Evolutionary conservation across 2,113 vertebrate species (phyloP).

Genomic region (Nycticorax nycticorax): DNA sequence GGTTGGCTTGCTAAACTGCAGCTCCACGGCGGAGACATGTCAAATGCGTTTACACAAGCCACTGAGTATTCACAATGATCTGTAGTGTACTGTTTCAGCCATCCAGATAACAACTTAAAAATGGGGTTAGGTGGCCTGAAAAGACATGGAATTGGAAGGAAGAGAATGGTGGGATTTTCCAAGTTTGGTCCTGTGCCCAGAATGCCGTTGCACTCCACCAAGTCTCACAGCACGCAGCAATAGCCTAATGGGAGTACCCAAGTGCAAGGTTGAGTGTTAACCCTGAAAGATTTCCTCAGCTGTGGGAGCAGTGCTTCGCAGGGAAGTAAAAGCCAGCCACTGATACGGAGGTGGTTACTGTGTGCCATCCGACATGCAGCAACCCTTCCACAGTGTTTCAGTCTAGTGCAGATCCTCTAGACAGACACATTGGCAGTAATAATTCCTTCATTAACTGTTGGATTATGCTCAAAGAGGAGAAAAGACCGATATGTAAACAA

Average conservation of each 20-base stretch:
- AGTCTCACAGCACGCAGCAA: background rate
- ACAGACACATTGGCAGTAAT: background rate
- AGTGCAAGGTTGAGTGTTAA: background rate
- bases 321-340: background rate
- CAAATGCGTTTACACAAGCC: constrained; percentile 52
- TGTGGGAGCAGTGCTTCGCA: background rate
- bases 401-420: background rate
- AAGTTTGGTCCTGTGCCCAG: constrained; percentile 25
- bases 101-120: constrained; percentile 53
- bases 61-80: constrained; percentile 62
- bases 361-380: background rate
- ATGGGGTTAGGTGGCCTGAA: constrained; percentile 35
- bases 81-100: constrained; percentile 49
- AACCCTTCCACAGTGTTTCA: background rate
- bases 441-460: background rate
- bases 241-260: background rate
- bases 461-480: background rate
- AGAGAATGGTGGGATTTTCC: constrained; percentile 26
- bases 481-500: background rate
- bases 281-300: background rate
- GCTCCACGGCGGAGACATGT: background rate
- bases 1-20: background rate
- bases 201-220: background rate
- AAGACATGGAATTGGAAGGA: constrained; percentile 8
- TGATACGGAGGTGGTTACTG: background rate